A percentile compares a stretch with the other conserved stretches of the same genome.
Evolutionary conservation across 2,797 vertebrate genomes (phyloP).

Genomic region (Cryptoblepharus egeriae): DNA sequence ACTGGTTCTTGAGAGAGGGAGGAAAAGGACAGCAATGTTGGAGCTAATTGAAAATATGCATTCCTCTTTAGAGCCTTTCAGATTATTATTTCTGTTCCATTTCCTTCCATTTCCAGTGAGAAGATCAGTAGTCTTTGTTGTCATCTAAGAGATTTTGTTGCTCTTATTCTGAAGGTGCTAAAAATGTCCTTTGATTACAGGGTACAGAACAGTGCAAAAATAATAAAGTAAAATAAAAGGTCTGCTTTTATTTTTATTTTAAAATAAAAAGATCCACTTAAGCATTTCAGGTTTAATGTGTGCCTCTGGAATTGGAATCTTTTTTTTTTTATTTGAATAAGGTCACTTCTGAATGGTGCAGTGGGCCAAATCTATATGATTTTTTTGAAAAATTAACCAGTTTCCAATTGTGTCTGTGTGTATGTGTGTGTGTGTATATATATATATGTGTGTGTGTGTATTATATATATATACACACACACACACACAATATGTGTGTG

Average conservation of each 20-base stretch:
- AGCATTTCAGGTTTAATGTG: conserved; percentile 64
- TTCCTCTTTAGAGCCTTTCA: conserved; percentile 63
- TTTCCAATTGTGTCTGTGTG: neutral
- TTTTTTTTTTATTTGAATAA: conserved; percentile 45
- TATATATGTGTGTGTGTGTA: too few relatives aligned
- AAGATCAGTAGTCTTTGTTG: conserved; percentile 53
- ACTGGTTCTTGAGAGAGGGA: conserved; percentile 62
- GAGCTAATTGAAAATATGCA: conserved; percentile 65
- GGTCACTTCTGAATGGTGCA: conserved; percentile 51
- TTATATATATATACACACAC: too few relatives aligned
- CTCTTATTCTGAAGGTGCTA: conserved; percentile 36
- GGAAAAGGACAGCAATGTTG: conserved; percentile 54
- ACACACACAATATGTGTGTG: too few relatives aligned
- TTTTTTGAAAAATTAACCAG: too few relatives aligned
- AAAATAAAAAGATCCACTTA: conserved; percentile 51
- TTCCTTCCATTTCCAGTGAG: conserved; percentile 63
- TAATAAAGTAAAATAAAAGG: conserved; percentile 62
- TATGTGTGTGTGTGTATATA: too few relatives aligned
- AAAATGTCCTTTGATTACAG: conserved; percentile 50
- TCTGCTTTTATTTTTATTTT: too few relatives aligned
- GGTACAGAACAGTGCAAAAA: conserved; percentile 50
- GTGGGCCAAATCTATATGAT: conserved; percentile 54
- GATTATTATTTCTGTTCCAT: conserved; percentile 58
- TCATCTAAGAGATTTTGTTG: conserved; percentile 49
- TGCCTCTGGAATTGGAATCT: conserved; percentile 62